A percentile compares a stretch with the other conserved stretches of the same genome.
Evolutionary conservation across 2,113 vertebrate species (phyloP).

Genomic region (Nanger granti): DNA sequence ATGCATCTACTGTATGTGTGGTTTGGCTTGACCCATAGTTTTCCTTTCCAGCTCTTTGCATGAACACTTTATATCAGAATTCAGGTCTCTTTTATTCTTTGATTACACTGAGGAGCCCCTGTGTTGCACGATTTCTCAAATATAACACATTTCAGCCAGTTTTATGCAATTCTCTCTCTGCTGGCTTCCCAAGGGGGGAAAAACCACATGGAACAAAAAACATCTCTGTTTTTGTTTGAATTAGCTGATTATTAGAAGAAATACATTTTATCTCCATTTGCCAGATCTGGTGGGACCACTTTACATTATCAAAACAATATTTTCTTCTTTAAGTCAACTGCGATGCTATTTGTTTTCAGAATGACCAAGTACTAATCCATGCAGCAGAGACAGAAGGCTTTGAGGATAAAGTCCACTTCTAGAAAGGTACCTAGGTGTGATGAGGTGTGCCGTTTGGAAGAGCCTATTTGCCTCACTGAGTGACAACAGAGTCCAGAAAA

Average conservation of each 20-base stretch:
- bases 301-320: not conserved
- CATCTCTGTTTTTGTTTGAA: constrained; percentile 34
- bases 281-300: not conserved
- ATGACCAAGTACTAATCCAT: not conserved
- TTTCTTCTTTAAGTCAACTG: not conserved
- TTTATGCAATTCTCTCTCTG: not conserved
- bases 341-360: not conserved
- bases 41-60: constrained; percentile 40
- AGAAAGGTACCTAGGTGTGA: not conserved
- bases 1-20: not conserved
- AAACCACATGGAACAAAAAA: not conserved
- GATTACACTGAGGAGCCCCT: not conserved
- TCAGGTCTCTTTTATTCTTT: constrained; percentile 22
- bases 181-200: not conserved
- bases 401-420: constrained; percentile 28
- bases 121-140: constrained; percentile 27
- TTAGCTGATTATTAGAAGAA: constrained; percentile 33
- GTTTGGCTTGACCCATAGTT: not conserved
- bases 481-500: constrained; percentile 5
- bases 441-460: not conserved
- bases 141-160: constrained; percentile 9
- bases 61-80: constrained; percentile 25
- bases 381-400: not conserved
- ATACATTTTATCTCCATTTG: constrained; percentile 9
- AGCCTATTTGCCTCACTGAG: not conserved